Evolutionary conservation across 2,113 vertebrate genomes (phyloP), one percentile per base, ranked within the genome.

Genomic region (Chaenocephalus aceratus): DNA sequence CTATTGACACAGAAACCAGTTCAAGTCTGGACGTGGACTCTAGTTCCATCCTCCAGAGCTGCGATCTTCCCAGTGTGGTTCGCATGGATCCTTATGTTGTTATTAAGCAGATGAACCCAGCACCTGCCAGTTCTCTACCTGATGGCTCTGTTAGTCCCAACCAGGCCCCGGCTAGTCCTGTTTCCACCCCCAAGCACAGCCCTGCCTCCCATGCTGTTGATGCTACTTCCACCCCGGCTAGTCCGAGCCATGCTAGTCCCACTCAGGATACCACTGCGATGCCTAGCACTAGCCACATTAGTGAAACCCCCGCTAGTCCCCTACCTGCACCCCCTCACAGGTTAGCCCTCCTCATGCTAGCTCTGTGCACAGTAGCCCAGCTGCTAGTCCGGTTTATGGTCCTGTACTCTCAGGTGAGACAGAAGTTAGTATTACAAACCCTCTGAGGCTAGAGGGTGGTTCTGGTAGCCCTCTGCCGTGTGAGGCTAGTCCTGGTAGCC

Each of bases 211-310:
- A 30, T 30, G 26, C 72, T 52, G n/a, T 61, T 52, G 36, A 64
- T 54, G 23, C 48, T 82, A 45, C 62, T 66, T 59, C 78, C 62
- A 57, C 54, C 71, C 79, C 54, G 36, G 23, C 63, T 58, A 57
- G 48, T 65, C 70, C 4, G 5, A 60, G 56, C 65, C 48, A 30
- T 21, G 23, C n/a, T 51, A 45, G 72, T 59, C 79, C 79, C 54
- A 46, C 79, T 91, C 84, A 88, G 71, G 85, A 84, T 66, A 64
- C 71, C 60, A 53, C 56, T 62, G 71, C 18, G 12, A 74, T 75
- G 76, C 85, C 68, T 72, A 72, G 73, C 58, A 52, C 58, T 34
- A 62, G 65, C 56, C 36, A 26, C 60, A 51, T 53, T 10, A 53
- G 34, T 69, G 48, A 82, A 46, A 34, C 4, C 1, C 21, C 66